These are phyloP conservation scores for Typhlomys cinereus DNA, from an alignment of 2,113 vertebrate genomes.

Conservation along the genomic window DNA sequence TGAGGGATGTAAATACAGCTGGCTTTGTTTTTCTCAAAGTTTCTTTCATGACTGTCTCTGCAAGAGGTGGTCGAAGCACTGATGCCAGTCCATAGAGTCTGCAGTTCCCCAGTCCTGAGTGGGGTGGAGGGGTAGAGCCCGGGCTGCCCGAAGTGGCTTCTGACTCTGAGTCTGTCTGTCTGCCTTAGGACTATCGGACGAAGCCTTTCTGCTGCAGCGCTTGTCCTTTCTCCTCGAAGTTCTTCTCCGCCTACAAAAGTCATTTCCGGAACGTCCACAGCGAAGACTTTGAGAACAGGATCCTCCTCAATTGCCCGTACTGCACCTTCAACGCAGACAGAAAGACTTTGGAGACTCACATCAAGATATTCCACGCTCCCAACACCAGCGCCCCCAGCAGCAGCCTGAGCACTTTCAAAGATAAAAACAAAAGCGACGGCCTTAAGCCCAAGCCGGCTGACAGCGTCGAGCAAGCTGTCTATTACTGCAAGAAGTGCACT, in stretches of 20 bases:
- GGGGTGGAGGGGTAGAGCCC: not conserved
- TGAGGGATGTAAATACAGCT: not conserved
- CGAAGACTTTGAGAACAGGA: constrained; percentile 99
- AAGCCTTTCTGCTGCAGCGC: constrained; percentile 99
- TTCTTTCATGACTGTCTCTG: constrained; percentile 23
- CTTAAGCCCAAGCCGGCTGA: constrained; percentile 93
- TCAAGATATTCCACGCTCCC: constrained; percentile 99
- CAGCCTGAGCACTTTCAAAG: constrained; percentile 92
- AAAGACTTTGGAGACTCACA: constrained; percentile 99
- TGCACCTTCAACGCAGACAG: constrained; percentile 99
- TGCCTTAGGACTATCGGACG: constrained; percentile 96
- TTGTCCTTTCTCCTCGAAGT: constrained; percentile 98
- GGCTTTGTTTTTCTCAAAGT: constrained; percentile 21
- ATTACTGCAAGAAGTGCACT: constrained; percentile 99
- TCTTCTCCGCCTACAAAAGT: constrained; percentile 99
- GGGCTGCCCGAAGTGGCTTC: constrained; percentile 27
- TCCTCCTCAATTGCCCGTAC: constrained; percentile 99
- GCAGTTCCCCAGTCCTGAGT: too few relatives aligned
- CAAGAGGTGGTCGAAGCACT: not conserved
- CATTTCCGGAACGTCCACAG: constrained; percentile 99
- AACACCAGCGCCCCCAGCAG: constrained; percentile 89
- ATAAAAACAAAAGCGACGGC: constrained; percentile 91
- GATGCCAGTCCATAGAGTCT: not conserved
- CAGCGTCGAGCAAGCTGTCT: constrained; percentile 98
- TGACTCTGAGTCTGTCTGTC: constrained; percentile 70